Evolutionary conservation across 2,888 invertebrate species (phyloP).

Genomic region (Cerceris rybyensis): DNA sequence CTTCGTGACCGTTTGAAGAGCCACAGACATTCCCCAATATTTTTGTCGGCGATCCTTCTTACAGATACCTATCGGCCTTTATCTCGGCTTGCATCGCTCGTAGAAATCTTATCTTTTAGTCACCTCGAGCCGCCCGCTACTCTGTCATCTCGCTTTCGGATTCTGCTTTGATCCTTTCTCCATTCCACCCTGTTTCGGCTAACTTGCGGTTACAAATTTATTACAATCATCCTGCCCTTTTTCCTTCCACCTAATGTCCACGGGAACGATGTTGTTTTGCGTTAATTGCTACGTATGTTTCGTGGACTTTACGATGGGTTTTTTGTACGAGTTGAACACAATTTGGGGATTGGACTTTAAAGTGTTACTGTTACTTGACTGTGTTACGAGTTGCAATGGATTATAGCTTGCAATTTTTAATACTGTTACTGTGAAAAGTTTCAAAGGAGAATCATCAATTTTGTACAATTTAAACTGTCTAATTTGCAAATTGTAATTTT

Average conservation of each 20-base stretch:
- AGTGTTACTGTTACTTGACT: no score
- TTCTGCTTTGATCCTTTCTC: slow-evolving; percentile 47
- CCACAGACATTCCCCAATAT: slow-evolving; percentile 46
- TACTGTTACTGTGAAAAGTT: no score
- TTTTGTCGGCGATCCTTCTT: slow-evolving; percentile 67
- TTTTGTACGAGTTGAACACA: no score
- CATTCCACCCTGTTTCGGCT: slow-evolving; percentile 8
- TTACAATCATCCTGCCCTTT: slow-evolving; percentile 1
- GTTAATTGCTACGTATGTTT: not conserved
- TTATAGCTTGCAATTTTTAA: no score
- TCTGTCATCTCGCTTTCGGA: slow-evolving; percentile 61
- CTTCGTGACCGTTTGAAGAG: slow-evolving; percentile 25
- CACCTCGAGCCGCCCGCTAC: slow-evolving; percentile 56
- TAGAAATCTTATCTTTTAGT: slow-evolving; percentile 71
- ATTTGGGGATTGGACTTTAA: no score
- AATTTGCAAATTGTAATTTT: no score
- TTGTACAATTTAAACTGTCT: no score
- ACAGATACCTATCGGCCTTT: slow-evolving; percentile 65
- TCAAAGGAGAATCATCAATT: no score
- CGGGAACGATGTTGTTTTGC: not conserved
- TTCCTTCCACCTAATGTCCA: not conserved
- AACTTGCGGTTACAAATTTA: slow-evolving; percentile 11
- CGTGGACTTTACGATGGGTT: no score
- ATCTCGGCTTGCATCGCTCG: slow-evolving; percentile 69
- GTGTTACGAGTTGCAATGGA: no score